Base-by-base conservation (phyloP, 2,888 invertebrate species). In the Fissipunctia ypsillon region DNA sequence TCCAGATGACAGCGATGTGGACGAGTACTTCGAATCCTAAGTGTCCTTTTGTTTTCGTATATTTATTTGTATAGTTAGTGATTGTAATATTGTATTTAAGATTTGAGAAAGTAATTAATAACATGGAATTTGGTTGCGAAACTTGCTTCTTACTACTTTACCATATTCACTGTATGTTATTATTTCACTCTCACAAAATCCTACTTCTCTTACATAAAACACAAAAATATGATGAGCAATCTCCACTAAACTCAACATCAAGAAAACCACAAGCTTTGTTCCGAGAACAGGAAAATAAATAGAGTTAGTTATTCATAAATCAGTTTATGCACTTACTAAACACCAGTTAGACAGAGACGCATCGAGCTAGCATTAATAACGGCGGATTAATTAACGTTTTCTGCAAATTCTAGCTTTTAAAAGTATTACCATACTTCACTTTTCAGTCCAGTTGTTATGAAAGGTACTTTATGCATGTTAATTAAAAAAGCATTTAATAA, bases 381-480 rank as follows among this genome's bases (percentile, higher is more conserved):
- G 12, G 28, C 35, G 19, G 43, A 52, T 64, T 76, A n/a, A 65
- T 54, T 76, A 54, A 54, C 22, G 3, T 56, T 66, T 54, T 54
- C 22, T 64, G 52, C n/a, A 28, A 22, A 35, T 35, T 28, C 64
- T 28, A 38, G 16, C n/a, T 45, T 14, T 41, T n/a, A 54, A 75
- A 54, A 38, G 28, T 19, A 28, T 22, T 52, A 45, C 28, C 14
- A 19, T 38, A 75, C 41, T 64, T 9, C 14, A n/a, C 6, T 75
- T 35, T 52, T 38, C 14, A 64, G 28, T 65, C 14, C 25, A 16
- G 25, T 35, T 41, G 14, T 4, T 57, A n/a, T n/a, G 16, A 31
- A 68, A 45, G n/a, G 22, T 19, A 28, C 28, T 56, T 45, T 28
- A n/a, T 73, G 12, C 6, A 12, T 25, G 22, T 74, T 41, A 35